These are phyloP conservation scores for Smutsia gigantea DNA, from an alignment of 2,797 vertebrate species.

Conservation along the genomic window DNA sequence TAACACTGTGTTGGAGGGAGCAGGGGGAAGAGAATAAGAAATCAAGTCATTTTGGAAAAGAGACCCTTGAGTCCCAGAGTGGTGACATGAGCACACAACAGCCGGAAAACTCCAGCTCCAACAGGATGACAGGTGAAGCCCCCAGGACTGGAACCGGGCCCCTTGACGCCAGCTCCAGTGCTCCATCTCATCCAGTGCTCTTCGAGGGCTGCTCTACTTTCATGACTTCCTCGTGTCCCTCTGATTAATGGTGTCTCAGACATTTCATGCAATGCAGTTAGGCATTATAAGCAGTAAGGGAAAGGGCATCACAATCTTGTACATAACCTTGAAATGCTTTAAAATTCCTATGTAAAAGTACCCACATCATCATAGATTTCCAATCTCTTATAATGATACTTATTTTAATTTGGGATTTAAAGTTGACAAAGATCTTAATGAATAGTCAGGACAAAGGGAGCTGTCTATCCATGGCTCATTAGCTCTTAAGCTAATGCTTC, in stretches of 20 bases:
- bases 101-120: neutral
- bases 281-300: neutral
- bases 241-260: neutral
- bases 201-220: neutral
- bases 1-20: neutral
- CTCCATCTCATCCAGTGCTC: neutral
- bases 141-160: neutral
- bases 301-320: neutral
- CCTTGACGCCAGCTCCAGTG: neutral
- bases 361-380: neutral
- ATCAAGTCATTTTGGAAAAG: neutral
- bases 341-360: slow-evolving; percentile 21
- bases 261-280: neutral
- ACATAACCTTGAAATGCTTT: slow-evolving; percentile 9
- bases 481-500: slow-evolving; percentile 65
- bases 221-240: neutral
- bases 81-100: neutral
- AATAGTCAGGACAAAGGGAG: slow-evolving; percentile 47
- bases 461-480: slow-evolving; percentile 59
- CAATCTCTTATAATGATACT: slow-evolving; percentile 7
- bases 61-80: neutral
- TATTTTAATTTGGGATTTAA: slow-evolving; percentile 67
- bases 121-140: neutral
- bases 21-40: neutral
- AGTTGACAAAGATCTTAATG: slow-evolving; percentile 69